Base-by-base conservation (phyloP, 92 coral and sea anemone genomes). In the Pocillopora meandrina region DNA sequence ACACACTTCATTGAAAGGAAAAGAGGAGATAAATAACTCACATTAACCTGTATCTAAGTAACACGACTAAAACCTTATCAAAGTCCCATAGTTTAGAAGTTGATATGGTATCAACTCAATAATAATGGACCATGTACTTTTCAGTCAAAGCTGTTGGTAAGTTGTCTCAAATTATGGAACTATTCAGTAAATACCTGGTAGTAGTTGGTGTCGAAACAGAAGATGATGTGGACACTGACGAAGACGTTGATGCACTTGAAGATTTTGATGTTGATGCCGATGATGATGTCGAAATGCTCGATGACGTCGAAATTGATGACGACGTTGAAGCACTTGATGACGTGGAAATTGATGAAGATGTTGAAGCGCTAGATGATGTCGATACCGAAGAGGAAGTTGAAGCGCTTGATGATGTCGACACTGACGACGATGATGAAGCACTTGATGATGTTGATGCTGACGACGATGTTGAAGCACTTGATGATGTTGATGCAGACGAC, bases 201-300 rank as follows among this genome's bases (percentile, higher is more conserved):
- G 49, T 76, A 1, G 67, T 58, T 56, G 80, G 14, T 2, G 66
- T 76, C 13, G 80, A 76, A 5, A 76, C 55, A 4, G 65, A 58
- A 23, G 23, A 56, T 9, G 70, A 77, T 26, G 82, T 59, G 6
- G 82, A 77, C 80, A 76, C 80, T 20, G 33, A 14, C 3, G 69
- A 76, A 1, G 66, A 42, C 8, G 49, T 42, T 42, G 49, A 42
- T 3, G 49, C 49, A 7, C 49, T 42, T 42, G 49, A 42, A 26
- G 26, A 26, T 26, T 26, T 26, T 42, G 49, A 42, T 3, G 49
- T 42, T 42, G 49, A 42, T 16, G 18, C 62, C 34, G 77, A 42
- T n/a, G 88, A 65, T 6, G 88, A 33, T 20, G 84, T 77, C 3
- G 89, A 77, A 31, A 55, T 68, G 59, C 83, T 85, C 23, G 78